Evolutionary conservation across 2,888 invertebrate species (phyloP).

Genomic region (Melanophora roralis): DNA sequence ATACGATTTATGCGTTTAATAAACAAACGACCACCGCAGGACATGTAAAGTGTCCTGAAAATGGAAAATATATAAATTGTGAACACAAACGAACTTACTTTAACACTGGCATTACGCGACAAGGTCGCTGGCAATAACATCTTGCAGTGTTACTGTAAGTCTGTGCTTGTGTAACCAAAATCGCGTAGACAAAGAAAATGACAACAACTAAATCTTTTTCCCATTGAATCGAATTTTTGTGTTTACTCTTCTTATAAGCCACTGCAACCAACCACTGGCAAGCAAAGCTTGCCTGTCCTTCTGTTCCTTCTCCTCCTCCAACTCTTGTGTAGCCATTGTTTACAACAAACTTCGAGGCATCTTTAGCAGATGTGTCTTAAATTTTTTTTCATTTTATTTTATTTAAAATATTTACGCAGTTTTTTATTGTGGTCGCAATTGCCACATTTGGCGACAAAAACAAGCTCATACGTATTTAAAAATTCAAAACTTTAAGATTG

Average conservation of each 20-base stretch:
- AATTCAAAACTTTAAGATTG: constrained; percentile 69
- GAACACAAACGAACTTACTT: constrained; percentile 63
- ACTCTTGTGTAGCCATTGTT: not conserved
- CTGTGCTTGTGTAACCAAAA: not conserved
- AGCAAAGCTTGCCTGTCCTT: not conserved
- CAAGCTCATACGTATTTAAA: constrained; percentile 67
- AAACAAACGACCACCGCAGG: constrained; percentile 75
- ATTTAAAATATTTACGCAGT: constrained; percentile 39
- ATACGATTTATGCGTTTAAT: constrained; percentile 72
- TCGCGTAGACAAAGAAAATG: constrained; percentile 38
- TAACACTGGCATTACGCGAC: constrained; percentile 42
- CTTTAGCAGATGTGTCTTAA: constrained; percentile 56
- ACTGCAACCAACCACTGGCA: not conserved
- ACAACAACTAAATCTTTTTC: constrained; percentile 43
- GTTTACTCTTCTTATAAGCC: constrained; percentile 31
- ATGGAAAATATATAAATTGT: constrained; percentile 67
- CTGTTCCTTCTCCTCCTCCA: not conserved
- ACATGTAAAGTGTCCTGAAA: constrained; percentile 72
- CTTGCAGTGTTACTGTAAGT: constrained; percentile 25
- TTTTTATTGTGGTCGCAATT: constrained; percentile 63
- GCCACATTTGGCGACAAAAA: constrained; percentile 68
- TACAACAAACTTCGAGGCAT: constrained; percentile 6
- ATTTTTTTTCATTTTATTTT: constrained; percentile 17
- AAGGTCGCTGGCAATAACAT: constrained; percentile 55
- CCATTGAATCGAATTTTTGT: constrained; percentile 37